Evolutionary conservation across 2,888 invertebrate species (phyloP).

Genomic region (Alentia gelatinosa): DNA sequence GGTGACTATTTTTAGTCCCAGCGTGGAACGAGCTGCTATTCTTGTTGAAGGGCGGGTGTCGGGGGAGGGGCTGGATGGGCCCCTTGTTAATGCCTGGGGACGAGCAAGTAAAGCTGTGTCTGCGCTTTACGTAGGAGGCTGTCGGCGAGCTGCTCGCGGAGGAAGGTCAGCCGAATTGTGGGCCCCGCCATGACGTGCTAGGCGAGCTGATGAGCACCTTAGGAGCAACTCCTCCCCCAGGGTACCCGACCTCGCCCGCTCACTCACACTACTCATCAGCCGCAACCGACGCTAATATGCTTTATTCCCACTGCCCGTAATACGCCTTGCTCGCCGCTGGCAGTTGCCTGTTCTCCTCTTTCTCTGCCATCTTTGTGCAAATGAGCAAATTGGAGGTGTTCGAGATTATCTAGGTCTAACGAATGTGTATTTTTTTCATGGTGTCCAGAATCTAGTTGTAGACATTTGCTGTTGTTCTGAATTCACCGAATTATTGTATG

Average conservation of each 20-base stretch:
- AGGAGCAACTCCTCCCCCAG: neutral
- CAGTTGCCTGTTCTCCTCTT: neutral
- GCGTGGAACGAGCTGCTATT: neutral
- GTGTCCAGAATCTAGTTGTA: too few relatives aligned
- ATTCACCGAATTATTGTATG: too few relatives aligned
- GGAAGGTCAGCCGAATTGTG: neutral
- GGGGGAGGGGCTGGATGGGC: too few relatives aligned
- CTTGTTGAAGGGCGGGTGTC: too few relatives aligned
- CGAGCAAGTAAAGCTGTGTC: neutral
- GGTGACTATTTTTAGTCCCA: neutral
- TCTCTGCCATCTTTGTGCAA: too few relatives aligned
- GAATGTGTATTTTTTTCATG: too few relatives aligned
- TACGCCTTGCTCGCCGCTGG: neutral
- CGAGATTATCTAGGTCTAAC: too few relatives aligned
- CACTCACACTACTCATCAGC: neutral
- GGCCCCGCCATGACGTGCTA: neutral
- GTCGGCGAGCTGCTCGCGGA: neutral
- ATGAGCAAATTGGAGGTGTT: too few relatives aligned
- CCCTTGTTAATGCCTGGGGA: neutral
- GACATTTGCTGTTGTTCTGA: too few relatives aligned
- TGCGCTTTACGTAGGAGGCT: neutral
- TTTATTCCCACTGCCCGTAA: neutral
- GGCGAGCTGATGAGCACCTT: neutral
- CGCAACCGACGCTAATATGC: neutral
- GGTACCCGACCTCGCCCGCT: neutral